Conservation (phyloP, 2,113 vertebrate species). For the Malurus elegans region DNA sequence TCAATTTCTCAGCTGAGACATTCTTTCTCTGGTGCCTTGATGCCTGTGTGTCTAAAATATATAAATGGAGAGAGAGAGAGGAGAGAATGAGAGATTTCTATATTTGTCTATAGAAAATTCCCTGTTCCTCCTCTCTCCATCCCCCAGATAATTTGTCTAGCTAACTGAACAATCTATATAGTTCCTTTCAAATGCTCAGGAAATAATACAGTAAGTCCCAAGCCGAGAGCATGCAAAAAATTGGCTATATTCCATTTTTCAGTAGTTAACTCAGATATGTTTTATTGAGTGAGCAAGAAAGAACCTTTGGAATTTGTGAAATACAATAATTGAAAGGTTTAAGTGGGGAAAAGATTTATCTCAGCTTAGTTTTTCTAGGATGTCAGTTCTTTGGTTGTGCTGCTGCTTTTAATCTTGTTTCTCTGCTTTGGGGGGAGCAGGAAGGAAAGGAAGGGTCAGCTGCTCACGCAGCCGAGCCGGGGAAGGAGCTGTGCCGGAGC, state of each 20-base stretch:
- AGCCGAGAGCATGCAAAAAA: not conserved
- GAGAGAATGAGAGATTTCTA: not conserved
- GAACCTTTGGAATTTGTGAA: slow-evolving; percentile 41
- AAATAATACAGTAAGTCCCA: slow-evolving; percentile 14
- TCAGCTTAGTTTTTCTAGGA: slow-evolving; percentile 47
- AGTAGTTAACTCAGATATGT: slow-evolving; percentile 1
- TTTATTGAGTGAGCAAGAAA: slow-evolving; percentile 42
- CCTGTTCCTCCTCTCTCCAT: not conserved
- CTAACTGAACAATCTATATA: not conserved
- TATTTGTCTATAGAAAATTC: slow-evolving; percentile 18
- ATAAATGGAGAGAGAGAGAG: not conserved
- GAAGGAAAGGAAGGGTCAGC: slow-evolving; percentile 43
- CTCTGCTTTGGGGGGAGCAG: slow-evolving; percentile 21
- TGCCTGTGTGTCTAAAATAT: slow-evolving; percentile 1
- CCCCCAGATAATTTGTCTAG: slow-evolving; percentile 1
- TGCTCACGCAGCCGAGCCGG: not conserved
- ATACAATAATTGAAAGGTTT: slow-evolving; percentile 55
- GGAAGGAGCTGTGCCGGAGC: not conserved
- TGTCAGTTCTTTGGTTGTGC: slow-evolving; percentile 58
- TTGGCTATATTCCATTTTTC: not conserved
- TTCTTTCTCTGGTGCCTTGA: not conserved
- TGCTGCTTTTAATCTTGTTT: slow-evolving; percentile 68
- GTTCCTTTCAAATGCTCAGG: not conserved
- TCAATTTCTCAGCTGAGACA: slow-evolving; percentile 1
- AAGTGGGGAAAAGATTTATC: slow-evolving; percentile 48